A percentile compares a stretch with the other conserved stretches of the same genome.
Evolutionary conservation across 2,113 vertebrate species (phyloP).

Genomic region (Mystacornis crossleyi): DNA sequence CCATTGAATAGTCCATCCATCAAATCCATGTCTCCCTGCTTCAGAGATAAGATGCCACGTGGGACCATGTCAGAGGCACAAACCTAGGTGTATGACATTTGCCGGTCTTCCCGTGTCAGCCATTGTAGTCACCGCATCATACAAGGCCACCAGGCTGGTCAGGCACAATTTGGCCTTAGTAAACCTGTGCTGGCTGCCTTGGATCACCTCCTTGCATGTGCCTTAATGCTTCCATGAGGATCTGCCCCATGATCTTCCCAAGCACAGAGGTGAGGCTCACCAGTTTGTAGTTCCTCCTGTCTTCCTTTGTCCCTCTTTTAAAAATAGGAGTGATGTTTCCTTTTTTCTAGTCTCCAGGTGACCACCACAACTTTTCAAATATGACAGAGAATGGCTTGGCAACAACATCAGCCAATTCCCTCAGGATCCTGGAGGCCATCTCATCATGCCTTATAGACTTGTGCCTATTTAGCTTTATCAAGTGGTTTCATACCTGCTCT

Average conservation of each 20-base stretch:
- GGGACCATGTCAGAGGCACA: not conserved
- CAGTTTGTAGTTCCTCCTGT: not conserved
- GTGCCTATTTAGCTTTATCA: not conserved
- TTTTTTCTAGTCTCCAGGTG: not conserved
- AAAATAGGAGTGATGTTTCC: not conserved
- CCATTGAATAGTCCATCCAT: not conserved
- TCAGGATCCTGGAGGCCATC: not conserved
- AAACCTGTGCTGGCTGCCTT: accelerated
- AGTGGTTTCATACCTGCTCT: not conserved
- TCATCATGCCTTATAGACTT: not conserved
- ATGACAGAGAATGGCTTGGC: not conserved
- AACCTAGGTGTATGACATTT: not conserved
- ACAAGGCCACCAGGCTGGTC: not conserved
- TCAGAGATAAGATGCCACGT: not conserved
- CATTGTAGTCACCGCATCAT: not conserved
- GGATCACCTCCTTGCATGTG: not conserved
- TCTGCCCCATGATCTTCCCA: not conserved
- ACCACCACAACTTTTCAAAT: not conserved
- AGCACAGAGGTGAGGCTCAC: not conserved
- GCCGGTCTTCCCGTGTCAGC: not conserved
- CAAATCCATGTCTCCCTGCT: not conserved
- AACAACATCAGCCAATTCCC: not conserved
- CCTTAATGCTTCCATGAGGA: not conserved
- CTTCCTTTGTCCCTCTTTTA: not conserved
- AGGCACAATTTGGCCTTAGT: not conserved